Evolutionary conservation across 2,888 invertebrate species (phyloP).

Genomic region (Microlaimidae sp.): DNA sequence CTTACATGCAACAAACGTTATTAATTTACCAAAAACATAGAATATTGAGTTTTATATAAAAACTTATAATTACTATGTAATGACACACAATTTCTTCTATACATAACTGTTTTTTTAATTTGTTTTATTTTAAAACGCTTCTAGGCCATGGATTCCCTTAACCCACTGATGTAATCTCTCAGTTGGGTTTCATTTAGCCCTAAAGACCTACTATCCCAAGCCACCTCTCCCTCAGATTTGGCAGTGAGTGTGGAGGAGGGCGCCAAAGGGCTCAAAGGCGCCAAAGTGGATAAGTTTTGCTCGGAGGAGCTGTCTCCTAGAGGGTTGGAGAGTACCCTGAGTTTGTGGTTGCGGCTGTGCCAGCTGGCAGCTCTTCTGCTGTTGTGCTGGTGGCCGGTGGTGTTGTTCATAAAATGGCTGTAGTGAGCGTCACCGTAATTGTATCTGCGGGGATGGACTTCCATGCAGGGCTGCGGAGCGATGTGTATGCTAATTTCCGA

Average conservation of each 20-base stretch:
- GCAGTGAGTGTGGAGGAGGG: not conserved
- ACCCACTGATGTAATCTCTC: slow-evolving; percentile 12
- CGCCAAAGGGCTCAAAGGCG: not conserved
- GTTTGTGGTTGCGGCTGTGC: not conserved
- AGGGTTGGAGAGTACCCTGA: slow-evolving; percentile 5
- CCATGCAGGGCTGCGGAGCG: not conserved
- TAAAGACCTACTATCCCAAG: slow-evolving; percentile 14
- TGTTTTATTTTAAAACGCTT: not conserved
- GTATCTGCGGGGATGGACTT: not conserved
- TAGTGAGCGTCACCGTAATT: not conserved
- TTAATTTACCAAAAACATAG: no score
- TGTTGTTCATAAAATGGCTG: no score
- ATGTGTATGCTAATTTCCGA: slow-evolving; percentile 13
- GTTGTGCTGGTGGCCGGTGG: not conserved
- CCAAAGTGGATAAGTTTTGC: slow-evolving; percentile 6
- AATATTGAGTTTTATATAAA: no score
- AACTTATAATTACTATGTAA: no score
- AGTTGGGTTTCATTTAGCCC: slow-evolving; percentile 13
- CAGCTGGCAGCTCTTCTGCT: not conserved
- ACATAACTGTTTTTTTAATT: not conserved
- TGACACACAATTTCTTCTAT: no score
- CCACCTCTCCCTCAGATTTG: not conserved
- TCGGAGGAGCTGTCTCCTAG: slow-evolving; percentile 10
- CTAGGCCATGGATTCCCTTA: slow-evolving; percentile 11
- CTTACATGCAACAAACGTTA: no score